Evolutionary conservation across 2,888 invertebrate genomes (phyloP), one percentile per base, ranked within the genome.

Genomic region (Catocala fraxini): DNA sequence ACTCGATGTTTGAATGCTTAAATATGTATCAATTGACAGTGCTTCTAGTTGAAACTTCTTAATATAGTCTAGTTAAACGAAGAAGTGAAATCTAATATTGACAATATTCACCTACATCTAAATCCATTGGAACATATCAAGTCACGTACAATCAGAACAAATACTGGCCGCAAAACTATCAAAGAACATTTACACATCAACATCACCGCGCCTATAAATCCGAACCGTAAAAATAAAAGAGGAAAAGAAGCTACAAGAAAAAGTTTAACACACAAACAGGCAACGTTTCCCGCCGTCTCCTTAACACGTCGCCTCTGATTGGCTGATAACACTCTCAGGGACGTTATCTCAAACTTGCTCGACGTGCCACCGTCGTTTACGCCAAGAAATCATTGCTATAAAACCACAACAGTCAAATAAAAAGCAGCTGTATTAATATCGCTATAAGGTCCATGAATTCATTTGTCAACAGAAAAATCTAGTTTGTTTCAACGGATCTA

Each of bases 271-370:
- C 63, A 62, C 65, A 80, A 77, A 73, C 74, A 67, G 64, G 63
- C 65, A 62, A 63, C 66, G 71, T 75, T 70, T 77, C 63, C 75
- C 66, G 45, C 55, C 69, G 57, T 68, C 65, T 68, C 72, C 71
- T 80, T 79, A 79, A 79, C 81, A 79, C 73, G 72, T 75, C 75
- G 70, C 68, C 65, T 62, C 70, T 72, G 81, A 79, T 80, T 76
- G 74, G 77, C 75, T 65, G 79, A 79, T 79, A 79, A 81, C 73
- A 77, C 70, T 75, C 76, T 63, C 76, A 53, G 68, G 51, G 70
- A 75, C 80, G 69, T 75, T 78, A 78, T 78, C 81, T 78, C 76
- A 75, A 78, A 73, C 73, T 74, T 79, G 35, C 51, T 56, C 78
- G 69, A 74, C 81, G 70, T 74, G 77, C 65, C 72, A 71, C 65